phyloP scores from a whole-genome alignment of 2,797 vertebrate species.

The Nannoperca obscura region DNA sequence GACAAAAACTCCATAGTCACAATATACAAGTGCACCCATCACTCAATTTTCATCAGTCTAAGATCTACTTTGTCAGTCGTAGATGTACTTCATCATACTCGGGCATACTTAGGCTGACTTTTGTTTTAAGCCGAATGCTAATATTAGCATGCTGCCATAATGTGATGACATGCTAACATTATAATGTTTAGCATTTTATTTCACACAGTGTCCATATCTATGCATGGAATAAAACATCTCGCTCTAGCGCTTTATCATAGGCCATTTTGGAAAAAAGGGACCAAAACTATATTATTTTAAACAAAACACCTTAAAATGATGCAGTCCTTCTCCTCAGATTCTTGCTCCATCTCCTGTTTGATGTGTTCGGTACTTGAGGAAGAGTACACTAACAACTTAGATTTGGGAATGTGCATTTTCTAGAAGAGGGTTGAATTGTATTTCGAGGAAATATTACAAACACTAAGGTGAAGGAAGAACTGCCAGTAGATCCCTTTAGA shows the following conservation, averaged over 20 bases:
- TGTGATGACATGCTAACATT: not conserved
- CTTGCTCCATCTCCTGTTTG: not conserved
- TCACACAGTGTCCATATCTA: not conserved
- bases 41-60: not conserved
- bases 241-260: not conserved
- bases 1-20: not conserved
- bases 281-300: not conserved
- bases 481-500: not conserved
- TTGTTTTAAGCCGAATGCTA: not conserved
- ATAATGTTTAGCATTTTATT: not conserved
- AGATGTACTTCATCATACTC: no score
- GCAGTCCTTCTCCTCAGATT: not conserved
- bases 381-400: no score
- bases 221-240: not conserved
- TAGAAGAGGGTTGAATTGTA: not conserved
- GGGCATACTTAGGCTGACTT: not conserved
- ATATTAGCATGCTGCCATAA: not conserved
- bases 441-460: slow-evolving; percentile 5
- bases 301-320: slow-evolving; percentile 8
- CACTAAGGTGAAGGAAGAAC: not conserved
- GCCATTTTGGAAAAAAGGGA: no score
- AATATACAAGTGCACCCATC: not conserved
- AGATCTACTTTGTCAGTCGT: no score
- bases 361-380: not conserved
- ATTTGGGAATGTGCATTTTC: slow-evolving; percentile 23